Evolutionary conservation across 2,888 invertebrate genomes (phyloP), one percentile per base, ranked within the genome.

Genomic region (Volucella inflata): DNA sequence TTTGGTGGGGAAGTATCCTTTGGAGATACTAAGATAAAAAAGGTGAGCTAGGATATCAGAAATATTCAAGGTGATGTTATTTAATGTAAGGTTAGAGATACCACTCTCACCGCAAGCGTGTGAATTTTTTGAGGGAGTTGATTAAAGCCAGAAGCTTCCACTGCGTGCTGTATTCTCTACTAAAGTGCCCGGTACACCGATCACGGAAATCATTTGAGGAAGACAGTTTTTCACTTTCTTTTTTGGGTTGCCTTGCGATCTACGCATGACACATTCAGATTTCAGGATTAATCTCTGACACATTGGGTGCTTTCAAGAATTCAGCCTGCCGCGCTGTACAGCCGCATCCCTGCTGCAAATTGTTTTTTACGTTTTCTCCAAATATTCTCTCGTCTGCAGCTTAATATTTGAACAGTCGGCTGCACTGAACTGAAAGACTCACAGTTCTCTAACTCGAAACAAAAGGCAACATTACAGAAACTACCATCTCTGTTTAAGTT

Each of bases 31-130:
- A n/a, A n/a, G n/a, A n/a, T n/a, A n/a, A n/a, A n/a, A n/a, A n/a
- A n/a, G n/a, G n/a, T n/a, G n/a, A n/a, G n/a, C n/a, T n/a, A n/a
- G n/a, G n/a, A n/a, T n/a, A n/a, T n/a, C n/a, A n/a, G n/a, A n/a
- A 21, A 60, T 17, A 36, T 44, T 59, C 21, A 44, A 21, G 21
- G 42, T 44, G 12, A 44, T 60, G 17, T 60, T 44, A 11, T 60
- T 60, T 44, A 60, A 44, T 8, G 21, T 21, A n/a, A 21, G 44
- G 17, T 60, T 60, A 2, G 17, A 44, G 44, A 60, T 21, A 44
- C 60, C 44, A 60, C 21, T 44, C 11, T 60, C 30, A 44, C 44
- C 42, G 17, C 42, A 44, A 10, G 60, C 12, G 11, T 12, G 3
- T 9, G 42, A 60, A 38, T n/a, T 55, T 55, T 11, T 44, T 40